Percentiles rank a stretch among this genome's conserved stretches.
Evolutionary conservation across 2,888 invertebrate species (phyloP).

Genomic region (Taphrorychus bicolor): DNA sequence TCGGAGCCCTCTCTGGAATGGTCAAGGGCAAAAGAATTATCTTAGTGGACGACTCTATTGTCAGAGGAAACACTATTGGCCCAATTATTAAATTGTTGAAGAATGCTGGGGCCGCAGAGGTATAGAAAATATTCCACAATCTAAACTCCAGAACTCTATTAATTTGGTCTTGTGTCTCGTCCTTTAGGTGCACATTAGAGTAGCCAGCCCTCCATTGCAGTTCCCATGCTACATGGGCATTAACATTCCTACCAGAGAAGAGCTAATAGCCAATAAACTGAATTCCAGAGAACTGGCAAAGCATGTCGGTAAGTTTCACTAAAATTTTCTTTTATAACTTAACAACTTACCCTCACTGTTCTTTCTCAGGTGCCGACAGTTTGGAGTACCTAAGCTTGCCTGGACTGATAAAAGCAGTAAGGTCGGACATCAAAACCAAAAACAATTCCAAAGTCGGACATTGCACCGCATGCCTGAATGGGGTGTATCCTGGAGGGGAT

Average conservation of each 20-base stretch:
- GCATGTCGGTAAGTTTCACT: constrained; percentile 86
- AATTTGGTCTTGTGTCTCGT: not conserved
- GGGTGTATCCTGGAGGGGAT: too few species aligned
- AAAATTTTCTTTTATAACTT: too few species aligned
- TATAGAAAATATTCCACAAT: constrained; percentile 1
- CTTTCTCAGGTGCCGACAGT: too few species aligned
- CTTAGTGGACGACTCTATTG: constrained; percentile 97
- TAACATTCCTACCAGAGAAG: constrained; percentile 96
- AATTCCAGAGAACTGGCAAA: constrained; percentile 80
- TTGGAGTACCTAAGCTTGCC: too few species aligned
- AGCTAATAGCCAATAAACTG: constrained; percentile 92
- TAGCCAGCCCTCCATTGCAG: constrained; percentile 94
- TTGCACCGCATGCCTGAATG: too few species aligned
- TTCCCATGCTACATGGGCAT: constrained; percentile 99
- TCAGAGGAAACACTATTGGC: constrained; percentile 95
- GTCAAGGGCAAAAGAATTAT: constrained; percentile 88
- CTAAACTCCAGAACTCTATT: not conserved
- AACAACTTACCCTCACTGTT: too few species aligned
- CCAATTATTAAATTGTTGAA: constrained; percentile 92
- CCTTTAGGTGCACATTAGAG: constrained; percentile 79
- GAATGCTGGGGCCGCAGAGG: constrained; percentile 94
- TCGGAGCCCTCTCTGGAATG: constrained; percentile 89
- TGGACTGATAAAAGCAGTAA: too few species aligned
- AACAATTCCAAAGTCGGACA: too few species aligned
- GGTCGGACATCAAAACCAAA: too few species aligned